Evolutionary conservation across 2,888 invertebrate genomes (phyloP), one percentile per base, ranked within the genome.

Genomic region (Drosophila eohydei): DNA sequence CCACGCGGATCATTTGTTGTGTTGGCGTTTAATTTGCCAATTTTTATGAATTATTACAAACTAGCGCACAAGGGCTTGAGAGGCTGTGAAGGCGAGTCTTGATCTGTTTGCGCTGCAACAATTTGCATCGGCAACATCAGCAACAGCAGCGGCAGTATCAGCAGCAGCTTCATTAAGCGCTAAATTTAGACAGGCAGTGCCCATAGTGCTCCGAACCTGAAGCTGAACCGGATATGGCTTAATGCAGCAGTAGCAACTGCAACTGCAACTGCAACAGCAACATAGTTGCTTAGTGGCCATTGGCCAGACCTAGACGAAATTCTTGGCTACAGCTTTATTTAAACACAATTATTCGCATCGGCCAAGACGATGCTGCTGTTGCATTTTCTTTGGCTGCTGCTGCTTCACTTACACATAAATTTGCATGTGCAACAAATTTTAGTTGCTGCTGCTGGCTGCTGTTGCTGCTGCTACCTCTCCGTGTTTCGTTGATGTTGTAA

Each of bases 201-300:
- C 85, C 81, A 82, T 82, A 82, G 72, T 73, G 88, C 86, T 69
- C 83, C 81, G 70, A 74, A 59, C 57, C 64, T 78, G 78, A 72
- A 78, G 71, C 81, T 80, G 81, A 88, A 91, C 91, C 91, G 91
- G 91, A 91, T 91, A 91, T 91, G 89, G 89, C 84, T 89, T 86
- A 89, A 89, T 90, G 89, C 89, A 54, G 54, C 65, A 71, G 57
- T 65, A 54, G 59, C 82, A 57, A 54, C 68, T 56, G 64, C 66
- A 51, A 16, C 70, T 30, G 64, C 72, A 68, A 48, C 70, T 66
- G 30, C 57, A 34, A 14, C 75, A 40, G 9, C 60, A 52, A 44
- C 74, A 51, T 69, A 57, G 51, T 63, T 78, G 62, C 56, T 63
- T 67, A 71, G 55, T 69, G 61, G 55, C 64, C 64, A 58, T 46